phyloP scores from a whole-genome alignment of 2,113 vertebrate genomes.

The Xiphias gladius region DNA sequence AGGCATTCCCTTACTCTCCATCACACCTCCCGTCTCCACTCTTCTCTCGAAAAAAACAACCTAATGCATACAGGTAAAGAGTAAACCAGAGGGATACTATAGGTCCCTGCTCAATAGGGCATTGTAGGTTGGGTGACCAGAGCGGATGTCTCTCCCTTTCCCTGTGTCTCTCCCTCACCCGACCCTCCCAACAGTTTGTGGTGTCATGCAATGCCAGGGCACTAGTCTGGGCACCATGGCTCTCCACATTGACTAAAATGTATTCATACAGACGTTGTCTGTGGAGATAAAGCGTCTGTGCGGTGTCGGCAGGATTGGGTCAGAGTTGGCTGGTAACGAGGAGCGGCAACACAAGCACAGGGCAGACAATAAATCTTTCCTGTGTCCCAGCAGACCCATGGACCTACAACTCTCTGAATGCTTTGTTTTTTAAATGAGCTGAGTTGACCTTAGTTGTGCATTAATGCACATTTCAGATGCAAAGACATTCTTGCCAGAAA shows the following conservation, averaged over 20 bases:
- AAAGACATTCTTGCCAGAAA: slow-evolving; percentile 65
- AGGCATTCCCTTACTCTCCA: slow-evolving; percentile 58
- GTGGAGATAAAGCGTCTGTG: slow-evolving; percentile 71
- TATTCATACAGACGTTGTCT: slow-evolving; percentile 77
- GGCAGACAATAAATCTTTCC: slow-evolving; percentile 78
- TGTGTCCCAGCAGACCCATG: slow-evolving; percentile 64
- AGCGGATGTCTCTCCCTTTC: slow-evolving; percentile 70
- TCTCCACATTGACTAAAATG: slow-evolving; percentile 62
- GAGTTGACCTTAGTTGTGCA: slow-evolving; percentile 74
- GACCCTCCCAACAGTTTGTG: slow-evolving; percentile 30
- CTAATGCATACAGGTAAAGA: slow-evolving; percentile 43
- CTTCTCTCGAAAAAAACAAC: slow-evolving; percentile 45
- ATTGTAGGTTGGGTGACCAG: slow-evolving; percentile 66
- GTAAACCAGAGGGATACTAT: slow-evolving; percentile 52
- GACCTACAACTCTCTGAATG: slow-evolving; percentile 62
- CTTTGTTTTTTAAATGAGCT: slow-evolving; percentile 80
- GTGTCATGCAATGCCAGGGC: slow-evolving; percentile 64
- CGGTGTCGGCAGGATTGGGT: slow-evolving; percentile 70
- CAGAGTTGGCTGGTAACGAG: slow-evolving; percentile 77
- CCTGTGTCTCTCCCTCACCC: slow-evolving; percentile 42
- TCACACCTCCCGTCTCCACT: slow-evolving; percentile 47
- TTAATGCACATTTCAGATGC: slow-evolving; percentile 76
- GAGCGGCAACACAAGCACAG: slow-evolving; percentile 61
- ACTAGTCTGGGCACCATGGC: slow-evolving; percentile 38
- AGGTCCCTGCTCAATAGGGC: slow-evolving; percentile 53